A percentile compares a stretch with the other conserved stretches of the same genome.
These are phyloP conservation scores for Phaethornis superciliosus DNA, from an alignment of 2,113 vertebrate genomes.

Conservation along the genomic window DNA sequence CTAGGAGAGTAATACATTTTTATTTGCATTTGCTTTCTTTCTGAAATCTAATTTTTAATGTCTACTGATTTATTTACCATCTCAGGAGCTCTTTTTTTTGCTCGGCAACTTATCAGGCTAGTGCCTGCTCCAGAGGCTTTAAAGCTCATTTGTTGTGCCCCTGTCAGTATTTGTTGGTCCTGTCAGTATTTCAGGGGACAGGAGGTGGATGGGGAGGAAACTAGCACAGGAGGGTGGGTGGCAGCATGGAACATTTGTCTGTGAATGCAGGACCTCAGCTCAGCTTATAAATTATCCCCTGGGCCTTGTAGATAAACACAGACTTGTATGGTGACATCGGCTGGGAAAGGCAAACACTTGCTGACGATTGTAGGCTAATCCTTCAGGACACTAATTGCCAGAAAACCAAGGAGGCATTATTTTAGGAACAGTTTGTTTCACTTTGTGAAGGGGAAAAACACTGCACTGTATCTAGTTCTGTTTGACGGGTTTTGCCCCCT, in stretches of 20 bases:
- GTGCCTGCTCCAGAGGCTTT: background rate
- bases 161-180: background rate
- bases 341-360: slow-evolving; percentile 53
- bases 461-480: background rate
- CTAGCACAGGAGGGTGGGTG: background rate
- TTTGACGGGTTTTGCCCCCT: background rate
- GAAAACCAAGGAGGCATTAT: slow-evolving; percentile 41
- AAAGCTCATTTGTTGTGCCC: background rate
- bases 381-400: slow-evolving; percentile 34
- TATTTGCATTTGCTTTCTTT: background rate
- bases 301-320: slow-evolving; percentile 56
- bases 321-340: slow-evolving; percentile 5
- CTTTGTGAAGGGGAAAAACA: slow-evolving; percentile 35
- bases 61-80: background rate
- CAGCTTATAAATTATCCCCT: slow-evolving; percentile 29
- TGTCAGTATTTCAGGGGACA: background rate
- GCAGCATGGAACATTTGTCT: background rate
- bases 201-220: background rate
- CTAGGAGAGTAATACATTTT: background rate
- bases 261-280: background rate
- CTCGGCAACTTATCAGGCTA: background rate
- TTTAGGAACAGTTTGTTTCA: slow-evolving; percentile 35
- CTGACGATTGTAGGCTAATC: background rate
- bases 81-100: background rate
- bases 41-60: background rate